A percentile compares a stretch with the other conserved stretches of the same genome.
Conservation (phyloP, 2,113 vertebrate genomes). For the Saguinus midas region DNA sequence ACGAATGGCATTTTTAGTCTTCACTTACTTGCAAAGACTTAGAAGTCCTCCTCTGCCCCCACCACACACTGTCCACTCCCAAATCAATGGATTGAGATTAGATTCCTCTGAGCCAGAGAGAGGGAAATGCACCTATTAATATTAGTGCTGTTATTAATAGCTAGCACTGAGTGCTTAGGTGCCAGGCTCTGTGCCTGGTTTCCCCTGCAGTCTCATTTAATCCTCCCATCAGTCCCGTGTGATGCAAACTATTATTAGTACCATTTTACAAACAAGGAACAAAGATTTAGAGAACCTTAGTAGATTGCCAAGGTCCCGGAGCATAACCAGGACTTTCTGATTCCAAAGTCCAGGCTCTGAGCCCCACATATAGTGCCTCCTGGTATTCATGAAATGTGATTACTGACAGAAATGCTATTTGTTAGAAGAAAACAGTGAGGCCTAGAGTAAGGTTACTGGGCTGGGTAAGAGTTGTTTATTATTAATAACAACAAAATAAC, state of each 20-base stretch:
- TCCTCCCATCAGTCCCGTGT: slow-evolving; percentile 41
- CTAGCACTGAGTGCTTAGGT: neutral
- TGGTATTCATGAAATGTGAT: neutral
- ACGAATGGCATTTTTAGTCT: neutral
- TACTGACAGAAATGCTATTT: slow-evolving; percentile 42
- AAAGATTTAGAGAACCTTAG: slow-evolving; percentile 56
- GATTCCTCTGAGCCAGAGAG: neutral
- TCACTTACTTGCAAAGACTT: neutral
- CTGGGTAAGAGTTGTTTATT: neutral
- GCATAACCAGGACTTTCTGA: slow-evolving; percentile 38
- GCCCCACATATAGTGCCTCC: neutral
- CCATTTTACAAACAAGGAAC: slow-evolving; percentile 59
- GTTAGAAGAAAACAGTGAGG: neutral
- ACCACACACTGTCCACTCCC: neutral
- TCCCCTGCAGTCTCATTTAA: slow-evolving; percentile 37
- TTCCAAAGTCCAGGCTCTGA: neutral
- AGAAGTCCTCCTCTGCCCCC: neutral
- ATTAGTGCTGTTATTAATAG: neutral
- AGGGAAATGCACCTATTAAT: neutral
- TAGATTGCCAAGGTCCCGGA: slow-evolving; percentile 42
- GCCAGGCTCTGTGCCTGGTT: neutral
- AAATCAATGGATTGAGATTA: neutral
- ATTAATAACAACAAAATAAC: neutral
- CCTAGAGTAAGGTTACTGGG: neutral
- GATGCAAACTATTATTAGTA: slow-evolving; percentile 48